Evolutionary conservation across 2,888 invertebrate species (phyloP).

Genomic region (Lissocephala sabroskyi): DNA sequence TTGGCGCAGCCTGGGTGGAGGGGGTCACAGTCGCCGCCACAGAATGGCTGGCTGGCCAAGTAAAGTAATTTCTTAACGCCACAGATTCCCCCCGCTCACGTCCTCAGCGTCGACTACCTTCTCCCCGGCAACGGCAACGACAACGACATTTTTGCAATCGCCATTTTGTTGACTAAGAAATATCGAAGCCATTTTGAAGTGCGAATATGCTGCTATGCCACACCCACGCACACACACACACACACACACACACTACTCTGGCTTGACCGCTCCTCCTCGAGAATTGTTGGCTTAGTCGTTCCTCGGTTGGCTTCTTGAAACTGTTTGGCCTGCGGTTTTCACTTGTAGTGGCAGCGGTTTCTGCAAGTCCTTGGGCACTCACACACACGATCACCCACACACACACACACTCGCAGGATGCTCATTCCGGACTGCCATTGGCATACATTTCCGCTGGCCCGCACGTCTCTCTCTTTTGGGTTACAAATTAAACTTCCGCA

Average conservation of each 20-base stretch:
- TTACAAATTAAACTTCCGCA: constrained; percentile 64
- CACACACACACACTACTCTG: constrained; percentile 14
- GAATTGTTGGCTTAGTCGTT: constrained; percentile 33
- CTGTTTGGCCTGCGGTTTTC: constrained; percentile 49
- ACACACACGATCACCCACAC: background rate
- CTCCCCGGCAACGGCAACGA: constrained; percentile 28
- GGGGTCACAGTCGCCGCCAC: constrained; percentile 31
- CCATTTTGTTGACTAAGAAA: constrained; percentile 66
- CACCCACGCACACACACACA: constrained; percentile 19
- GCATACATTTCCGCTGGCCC: constrained; percentile 55
- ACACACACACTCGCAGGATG: background rate
- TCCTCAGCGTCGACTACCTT: background rate
- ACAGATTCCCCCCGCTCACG: background rate
- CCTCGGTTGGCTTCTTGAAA: constrained; percentile 21
- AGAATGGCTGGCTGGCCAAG: constrained; percentile 38
- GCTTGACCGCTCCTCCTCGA: constrained; percentile 13
- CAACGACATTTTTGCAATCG: constrained; percentile 61
- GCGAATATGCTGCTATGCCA: constrained; percentile 55
- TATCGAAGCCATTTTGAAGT: constrained; percentile 65
- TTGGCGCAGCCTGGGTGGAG: constrained; percentile 17
- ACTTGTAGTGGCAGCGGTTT: constrained; percentile 48
- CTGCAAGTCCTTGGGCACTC: constrained; percentile 3
- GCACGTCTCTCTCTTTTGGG: constrained; percentile 46
- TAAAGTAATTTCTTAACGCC: constrained; percentile 61
- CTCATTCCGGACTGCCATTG: constrained; percentile 38